Evolutionary conservation across 2,797 vertebrate genomes (phyloP), one percentile per base, ranked within the genome.

Genomic region (Enoplosus armatus): DNA sequence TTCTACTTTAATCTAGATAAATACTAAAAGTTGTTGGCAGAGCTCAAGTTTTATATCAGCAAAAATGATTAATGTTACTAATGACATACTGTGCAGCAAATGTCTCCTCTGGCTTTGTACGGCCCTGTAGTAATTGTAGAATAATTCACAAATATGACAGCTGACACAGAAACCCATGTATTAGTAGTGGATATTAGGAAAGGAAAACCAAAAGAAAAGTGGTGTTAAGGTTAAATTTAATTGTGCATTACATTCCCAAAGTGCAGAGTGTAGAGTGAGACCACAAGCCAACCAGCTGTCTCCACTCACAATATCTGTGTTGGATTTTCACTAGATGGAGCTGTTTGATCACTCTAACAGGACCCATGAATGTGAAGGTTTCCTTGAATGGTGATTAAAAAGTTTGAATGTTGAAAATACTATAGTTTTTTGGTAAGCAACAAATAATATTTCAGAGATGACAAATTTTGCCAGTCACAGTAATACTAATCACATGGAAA

Each of bases 311-410:
- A 8, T 1, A 43, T 22, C 61, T 43, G 1, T 70, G 24, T 60
- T 33, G 1, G 53, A 9, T 54, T 24, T 43, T 50, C 93, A 94
- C 91, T 85, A 93, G 94, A 77, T 88, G 94, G 93, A 0, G 92
- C 88, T 87, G 84, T 91, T 81, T 63, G 60, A 72, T 75, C 72
- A 84, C n/a, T 64, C 9, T 55, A 63, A 56, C 9, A 24, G 7
- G 11, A 43, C 5, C 16, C 10, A 9, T 37, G 20, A 35, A 10
- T 0, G 0, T 56, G 22, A 5, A 29, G 0, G 16, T 31, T 41
- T 20, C 20, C 29, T 47, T 43, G 1, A 77, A n/a, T 10, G 10
- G 16, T 53, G 20, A 62, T 24, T 29, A 1, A 11, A 71, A 65
- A 14, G 3, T 43, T 54, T 6, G 20, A 33, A 56, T 47, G 45